Evolutionary conservation across 1,140 invertebrate genomes (phyloP).

Genomic region (Drosophila arawakana): DNA sequence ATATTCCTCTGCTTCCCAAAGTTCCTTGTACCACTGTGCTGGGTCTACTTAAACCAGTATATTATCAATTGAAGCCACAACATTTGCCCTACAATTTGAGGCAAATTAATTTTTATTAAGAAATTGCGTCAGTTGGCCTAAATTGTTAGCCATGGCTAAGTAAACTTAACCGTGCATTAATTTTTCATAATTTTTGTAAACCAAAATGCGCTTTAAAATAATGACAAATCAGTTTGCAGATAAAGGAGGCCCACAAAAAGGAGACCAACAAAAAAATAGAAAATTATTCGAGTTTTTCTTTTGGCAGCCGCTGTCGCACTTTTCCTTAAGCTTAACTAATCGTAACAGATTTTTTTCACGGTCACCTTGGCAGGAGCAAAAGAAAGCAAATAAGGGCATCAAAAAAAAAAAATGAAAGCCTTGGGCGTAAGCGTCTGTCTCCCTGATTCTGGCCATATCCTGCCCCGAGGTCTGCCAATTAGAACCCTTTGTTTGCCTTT

Average conservation of each 20-base stretch:
- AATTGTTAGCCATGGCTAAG: conserved; percentile 14
- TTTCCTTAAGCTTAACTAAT: conserved; percentile 75
- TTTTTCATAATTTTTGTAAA: conserved; percentile 60
- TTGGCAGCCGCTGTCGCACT: conserved; percentile 51
- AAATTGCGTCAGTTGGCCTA: conserved; percentile 32
- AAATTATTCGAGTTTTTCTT: conserved; percentile 56
- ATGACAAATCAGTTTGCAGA: conserved; percentile 84
- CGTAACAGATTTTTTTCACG: conserved; percentile 79
- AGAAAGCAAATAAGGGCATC: conserved; percentile 20
- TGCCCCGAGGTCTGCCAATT: conserved; percentile 77
- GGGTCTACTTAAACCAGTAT: background rate
- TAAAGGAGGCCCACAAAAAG: conserved; percentile 49
- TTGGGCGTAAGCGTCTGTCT: conserved; percentile 70
- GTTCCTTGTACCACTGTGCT: background rate
- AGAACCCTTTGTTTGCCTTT: conserved; percentile 77
- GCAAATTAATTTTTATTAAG: conserved; percentile 36
- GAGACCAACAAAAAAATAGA: conserved; percentile 40
- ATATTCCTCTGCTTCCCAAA: too few species aligned
- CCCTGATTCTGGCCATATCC: conserved; percentile 54
- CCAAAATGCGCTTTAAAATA: conserved; percentile 71
- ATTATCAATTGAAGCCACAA: conserved; percentile 2
- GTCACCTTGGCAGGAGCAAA: conserved; percentile 40
- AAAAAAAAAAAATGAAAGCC: conserved; percentile 28
- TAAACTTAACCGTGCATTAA: conserved; percentile 40
- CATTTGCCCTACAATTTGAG: conserved; percentile 26